Percentiles rank a stretch among this genome's conserved stretches.
Conservation (phyloP, 1,140 invertebrate species). For the Papilio polytes region DNA sequence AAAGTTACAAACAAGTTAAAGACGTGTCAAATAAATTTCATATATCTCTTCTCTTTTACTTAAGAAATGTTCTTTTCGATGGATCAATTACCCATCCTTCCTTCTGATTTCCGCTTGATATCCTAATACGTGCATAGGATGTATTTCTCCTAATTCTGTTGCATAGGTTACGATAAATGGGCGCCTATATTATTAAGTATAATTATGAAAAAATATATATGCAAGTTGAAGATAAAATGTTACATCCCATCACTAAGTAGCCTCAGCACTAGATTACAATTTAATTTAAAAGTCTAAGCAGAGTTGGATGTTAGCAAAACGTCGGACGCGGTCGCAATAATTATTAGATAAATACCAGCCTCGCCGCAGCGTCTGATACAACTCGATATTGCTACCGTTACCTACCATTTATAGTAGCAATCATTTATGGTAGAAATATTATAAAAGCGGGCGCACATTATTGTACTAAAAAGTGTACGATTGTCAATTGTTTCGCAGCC, state of each 20-base stretch:
- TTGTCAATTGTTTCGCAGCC: too few species aligned
- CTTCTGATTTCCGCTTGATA: too few species aligned
- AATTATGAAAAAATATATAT: neutral
- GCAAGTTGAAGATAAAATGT: constrained; percentile 1
- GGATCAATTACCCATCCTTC: too few species aligned
- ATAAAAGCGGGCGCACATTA: too few species aligned
- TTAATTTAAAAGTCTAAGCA: constrained; percentile 12
- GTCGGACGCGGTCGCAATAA: constrained; percentile 41
- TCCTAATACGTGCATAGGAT: too few species aligned
- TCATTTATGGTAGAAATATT: constrained; percentile 37
- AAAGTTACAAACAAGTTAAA: too few species aligned
- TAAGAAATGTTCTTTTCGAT: too few species aligned
- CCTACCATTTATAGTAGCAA: constrained; percentile 46
- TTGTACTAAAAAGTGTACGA: too few species aligned
- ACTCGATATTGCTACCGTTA: constrained; percentile 30
- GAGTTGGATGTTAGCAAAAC: constrained; percentile 10
- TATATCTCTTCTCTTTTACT: too few species aligned
- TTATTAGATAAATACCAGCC: constrained; percentile 49
- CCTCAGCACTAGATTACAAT: neutral
- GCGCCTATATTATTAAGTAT: neutral
- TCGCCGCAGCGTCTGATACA: constrained; percentile 41
- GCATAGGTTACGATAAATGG: too few species aligned
- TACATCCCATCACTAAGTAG: neutral
- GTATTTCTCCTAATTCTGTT: too few species aligned
- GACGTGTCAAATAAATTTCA: too few species aligned